A percentile compares a stretch with the other conserved stretches of the same genome.
phyloP scores from a whole-genome alignment of 2,113 vertebrate species.

The Toxotes chatareus region DNA sequence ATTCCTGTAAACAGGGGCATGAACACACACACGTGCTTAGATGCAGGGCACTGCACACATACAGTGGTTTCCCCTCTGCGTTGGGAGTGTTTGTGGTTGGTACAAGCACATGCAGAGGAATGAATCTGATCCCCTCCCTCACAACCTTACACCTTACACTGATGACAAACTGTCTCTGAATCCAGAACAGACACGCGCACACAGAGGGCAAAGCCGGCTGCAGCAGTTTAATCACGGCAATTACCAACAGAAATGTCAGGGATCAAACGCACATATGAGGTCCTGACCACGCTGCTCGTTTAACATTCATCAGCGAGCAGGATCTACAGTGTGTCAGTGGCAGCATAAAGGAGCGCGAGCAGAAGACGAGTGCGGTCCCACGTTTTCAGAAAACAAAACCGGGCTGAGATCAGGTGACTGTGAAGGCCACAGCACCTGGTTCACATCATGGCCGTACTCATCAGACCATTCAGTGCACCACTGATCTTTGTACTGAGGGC shows the following conservation, averaged over 20 bases:
- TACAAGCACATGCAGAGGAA: conserved; percentile 32
- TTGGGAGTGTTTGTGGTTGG: neutral
- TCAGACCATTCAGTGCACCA: no score
- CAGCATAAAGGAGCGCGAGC: conserved; percentile 17
- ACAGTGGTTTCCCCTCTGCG: neutral
- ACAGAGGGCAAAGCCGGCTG: conserved; percentile 10
- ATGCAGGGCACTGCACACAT: neutral
- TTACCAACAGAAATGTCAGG: conserved; percentile 73
- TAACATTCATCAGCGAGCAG: conserved; percentile 39
- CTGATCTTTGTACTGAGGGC: no score
- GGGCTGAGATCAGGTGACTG: no score
- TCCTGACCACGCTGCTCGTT: conserved; percentile 33
- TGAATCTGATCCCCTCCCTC: conserved; percentile 44
- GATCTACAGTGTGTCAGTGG: neutral
- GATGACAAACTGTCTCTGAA: conserved; percentile 55
- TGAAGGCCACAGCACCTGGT: no score
- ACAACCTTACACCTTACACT: conserved; percentile 29
- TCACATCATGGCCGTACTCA: no score
- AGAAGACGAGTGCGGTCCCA: neutral
- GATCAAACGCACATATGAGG: conserved; percentile 60
- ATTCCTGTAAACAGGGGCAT: neutral
- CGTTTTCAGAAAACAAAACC: neutral
- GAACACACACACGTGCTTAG: neutral
- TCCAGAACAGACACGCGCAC: neutral
- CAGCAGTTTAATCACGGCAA: conserved; percentile 56